Base-by-base conservation (phyloP, 2,113 vertebrate genomes). In the Sitta europaea region DNA sequence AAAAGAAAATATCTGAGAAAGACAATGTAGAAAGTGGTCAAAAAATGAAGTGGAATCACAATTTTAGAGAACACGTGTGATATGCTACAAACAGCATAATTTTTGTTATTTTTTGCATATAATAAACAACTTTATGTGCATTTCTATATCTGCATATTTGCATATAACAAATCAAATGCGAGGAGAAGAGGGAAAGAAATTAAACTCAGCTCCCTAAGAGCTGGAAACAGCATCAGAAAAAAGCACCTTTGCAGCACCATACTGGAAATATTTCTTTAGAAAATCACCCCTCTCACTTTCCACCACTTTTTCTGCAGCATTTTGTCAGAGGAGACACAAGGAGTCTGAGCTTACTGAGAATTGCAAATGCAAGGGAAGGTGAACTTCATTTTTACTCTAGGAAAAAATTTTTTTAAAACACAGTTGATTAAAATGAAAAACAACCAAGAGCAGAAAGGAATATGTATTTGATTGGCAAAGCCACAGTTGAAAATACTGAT, bases 41-140 rank as follows among this genome's bases (percentile, higher is more conserved):
- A 71, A 88, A 81, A 23, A 35, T 18, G 9, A 68, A 24, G 29
- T 5, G 1, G 15, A 81, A 47, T 76, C 31, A 58, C 10, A 65
- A 11, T 42, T 72, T 40, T 1, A 28, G 7, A 61, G 28, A 62
- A 24, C 0, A 2, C 0, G 1, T 7, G 12, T 50, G 51, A 42
- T 28, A 12, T 9, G 18, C 9, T 88, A 35, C 31, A 74, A 71
- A 51, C 6, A 4, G 6, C 14, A 72, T 6, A 0, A 14, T 55
- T 61, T 90, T 3, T 40, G 19, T 15, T 63, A 24, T 4, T 42
- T 33, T 63, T 59, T 40, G 38, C 2, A 36, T 17, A 27, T 14
- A 92, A 75, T 35, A 68, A 53, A 23, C 4, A 8, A 8, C 2
- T 6, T 5, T 8, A 9, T 13, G 3, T 82, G 48, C 57, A 11